Conservation (phyloP, 2,888 invertebrate genomes). For the Tyria jacobaeae region DNA sequence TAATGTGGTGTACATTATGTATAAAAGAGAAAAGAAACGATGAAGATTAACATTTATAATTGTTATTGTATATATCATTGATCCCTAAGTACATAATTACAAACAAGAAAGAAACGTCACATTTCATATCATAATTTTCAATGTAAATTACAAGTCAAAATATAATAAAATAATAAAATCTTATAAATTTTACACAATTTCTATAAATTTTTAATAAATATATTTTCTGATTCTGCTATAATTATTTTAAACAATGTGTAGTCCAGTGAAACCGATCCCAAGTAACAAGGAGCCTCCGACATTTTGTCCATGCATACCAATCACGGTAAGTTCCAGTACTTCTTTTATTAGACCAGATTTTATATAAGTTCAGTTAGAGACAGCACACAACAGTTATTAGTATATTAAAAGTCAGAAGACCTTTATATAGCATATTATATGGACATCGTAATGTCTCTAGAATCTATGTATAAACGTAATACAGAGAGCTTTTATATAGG, state of each 20-base stretch:
- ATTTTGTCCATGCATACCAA: conserved; percentile 66
- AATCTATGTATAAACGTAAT: too few relatives aligned
- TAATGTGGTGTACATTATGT: too few relatives aligned
- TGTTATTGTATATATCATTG: background rate
- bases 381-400: too few relatives aligned
- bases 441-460: too few relatives aligned
- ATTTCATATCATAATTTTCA: background rate
- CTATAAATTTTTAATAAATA: conserved; percentile 2
- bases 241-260: conserved; percentile 61
- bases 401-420: background rate
- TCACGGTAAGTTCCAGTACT: conserved; percentile 53
- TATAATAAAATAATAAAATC: conserved; percentile 25
- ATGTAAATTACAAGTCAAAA: conserved; percentile 15
- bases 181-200: conserved; percentile 6
- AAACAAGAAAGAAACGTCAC: conserved; percentile 5
- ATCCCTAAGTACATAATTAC: background rate
- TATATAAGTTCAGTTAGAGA: background rate
- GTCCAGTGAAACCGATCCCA: conserved; percentile 62
- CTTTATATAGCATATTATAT: too few relatives aligned
- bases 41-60: background rate
- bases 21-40: background rate
- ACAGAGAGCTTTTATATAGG: too few relatives aligned
- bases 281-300: conserved; percentile 70
- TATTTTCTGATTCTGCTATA: conserved; percentile 5
- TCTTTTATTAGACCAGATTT: background rate